These are phyloP conservation scores for Sphaerodactylus townsendi DNA, from an alignment of 2,113 vertebrate genomes.

Conservation along the genomic window DNA sequence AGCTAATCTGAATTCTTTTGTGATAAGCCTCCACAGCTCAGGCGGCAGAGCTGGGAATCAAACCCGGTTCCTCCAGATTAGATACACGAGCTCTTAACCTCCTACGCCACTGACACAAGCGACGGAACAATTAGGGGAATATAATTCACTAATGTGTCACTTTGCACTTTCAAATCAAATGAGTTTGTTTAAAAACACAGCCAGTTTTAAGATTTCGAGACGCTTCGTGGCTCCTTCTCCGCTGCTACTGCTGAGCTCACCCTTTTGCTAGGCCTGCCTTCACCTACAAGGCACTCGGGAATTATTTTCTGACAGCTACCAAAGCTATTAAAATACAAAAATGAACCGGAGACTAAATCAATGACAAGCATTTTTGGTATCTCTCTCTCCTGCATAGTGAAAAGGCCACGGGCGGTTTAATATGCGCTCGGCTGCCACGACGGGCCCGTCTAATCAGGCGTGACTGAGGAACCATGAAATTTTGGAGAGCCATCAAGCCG, in stretches of 20 bases:
- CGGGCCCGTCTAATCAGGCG: constrained; percentile 46
- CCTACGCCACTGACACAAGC: too few relatives aligned
- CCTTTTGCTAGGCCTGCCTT: constrained; percentile 25
- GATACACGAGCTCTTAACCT: too few relatives aligned
- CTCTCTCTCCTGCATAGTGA: constrained; percentile 31
- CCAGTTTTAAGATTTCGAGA: neutral
- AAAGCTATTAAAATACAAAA: constrained; percentile 63
- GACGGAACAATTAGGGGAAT: too few relatives aligned
- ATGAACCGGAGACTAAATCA: constrained; percentile 49
- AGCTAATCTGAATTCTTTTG: too few relatives aligned
- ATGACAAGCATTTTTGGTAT: constrained; percentile 42
- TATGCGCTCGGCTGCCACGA: constrained; percentile 36
- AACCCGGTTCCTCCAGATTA: too few relatives aligned
- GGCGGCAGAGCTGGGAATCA: too few relatives aligned
- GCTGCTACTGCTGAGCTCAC: neutral
- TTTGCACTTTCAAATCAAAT: neutral
- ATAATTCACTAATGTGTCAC: neutral
- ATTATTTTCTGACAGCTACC: constrained; percentile 61
- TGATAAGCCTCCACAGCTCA: too few relatives aligned
- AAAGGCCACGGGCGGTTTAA: constrained; percentile 33
- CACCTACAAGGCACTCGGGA: constrained; percentile 55
- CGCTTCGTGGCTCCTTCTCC: neutral
- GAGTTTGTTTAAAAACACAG: too few relatives aligned
- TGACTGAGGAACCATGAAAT: constrained; percentile 45
- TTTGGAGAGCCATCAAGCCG: constrained; percentile 24